Base-by-base conservation (phyloP, 2,888 invertebrate species). In the Apomyelois bistriatella region DNA sequence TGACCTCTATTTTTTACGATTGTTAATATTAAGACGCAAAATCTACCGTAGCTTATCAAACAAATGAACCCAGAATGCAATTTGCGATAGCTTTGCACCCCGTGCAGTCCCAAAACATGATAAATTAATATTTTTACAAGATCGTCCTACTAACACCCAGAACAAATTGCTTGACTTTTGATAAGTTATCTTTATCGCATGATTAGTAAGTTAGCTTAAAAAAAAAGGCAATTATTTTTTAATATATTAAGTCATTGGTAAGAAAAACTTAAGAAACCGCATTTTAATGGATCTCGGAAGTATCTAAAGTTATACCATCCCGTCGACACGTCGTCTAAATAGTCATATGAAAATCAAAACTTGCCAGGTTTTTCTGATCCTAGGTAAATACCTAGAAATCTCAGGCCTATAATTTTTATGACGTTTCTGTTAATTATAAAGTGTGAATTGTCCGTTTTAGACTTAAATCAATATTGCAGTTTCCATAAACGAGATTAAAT, bases 61-160 rank as follows among this genome's bases (percentile, higher is more conserved):
- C 35, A 37, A 51, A 35, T 51, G 43, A 22, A 51, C 35, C n/a
- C 41, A 68, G 70, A 79, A 72, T 83, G 83, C 82, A 78, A 70
- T 76, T 68, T 58, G 58, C 60, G 79, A 82, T 85, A 84, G 69
- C 82, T 77, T 76, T 70, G 68, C 78, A 84, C 82, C 82, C 77
- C 82, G 77, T 63, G 64, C 60, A 63, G 60, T 60, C 64, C 49
- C 60, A 56, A 43, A 49, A 42, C 17, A 42, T 32, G 52, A 52
- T 48, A 64, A 63, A 64, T 61, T 62, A 57, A 60, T 56, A 48
- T 54, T 50, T 53, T 55, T 64, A 53, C 56, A 58, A 40, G 54
- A 50, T 30, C 48, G 85, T 68, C 78, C 85, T 64, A 85, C 75
- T 83, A 72, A 83, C 79, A 76, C 70, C 59, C 66, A 57, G 65